These are phyloP conservation scores for Papilio polyxenes DNA, from an alignment of 1,140 invertebrate species.

Conservation along the genomic window DNA sequence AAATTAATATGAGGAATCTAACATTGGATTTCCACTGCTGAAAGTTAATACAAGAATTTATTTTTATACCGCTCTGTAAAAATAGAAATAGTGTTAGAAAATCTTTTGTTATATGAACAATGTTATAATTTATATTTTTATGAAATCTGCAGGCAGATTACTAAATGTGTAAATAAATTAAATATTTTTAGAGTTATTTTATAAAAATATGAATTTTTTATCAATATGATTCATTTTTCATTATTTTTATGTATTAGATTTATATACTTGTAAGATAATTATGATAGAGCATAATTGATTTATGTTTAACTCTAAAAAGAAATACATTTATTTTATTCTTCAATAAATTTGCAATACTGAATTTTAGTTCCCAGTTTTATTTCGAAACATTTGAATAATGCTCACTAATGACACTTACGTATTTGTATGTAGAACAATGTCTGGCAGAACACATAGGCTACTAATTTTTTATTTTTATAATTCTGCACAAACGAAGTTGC, in stretches of 20 bases:
- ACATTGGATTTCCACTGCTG: no score
- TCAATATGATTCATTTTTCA: not conserved
- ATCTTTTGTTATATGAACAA: not conserved
- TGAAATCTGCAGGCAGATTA: slow-evolving; percentile 28
- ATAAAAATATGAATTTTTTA: not conserved
- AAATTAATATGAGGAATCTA: slow-evolving; percentile 27
- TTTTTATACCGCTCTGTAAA: no score
- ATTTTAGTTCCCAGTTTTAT: not conserved
- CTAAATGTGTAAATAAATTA: not conserved
- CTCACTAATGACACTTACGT: no score
- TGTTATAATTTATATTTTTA: not conserved
- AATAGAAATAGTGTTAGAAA: not conserved
- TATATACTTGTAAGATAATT: slow-evolving; percentile 4
- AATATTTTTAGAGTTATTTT: not conserved
- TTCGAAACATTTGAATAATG: not conserved
- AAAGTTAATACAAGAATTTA: no score
- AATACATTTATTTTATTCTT: not conserved
- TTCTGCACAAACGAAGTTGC: no score
- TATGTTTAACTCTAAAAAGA: slow-evolving; percentile 6
- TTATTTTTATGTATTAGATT: not conserved
- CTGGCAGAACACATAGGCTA: no score
- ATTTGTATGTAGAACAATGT: no score
- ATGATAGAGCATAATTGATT: slow-evolving; percentile 49
- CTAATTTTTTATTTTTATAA: no score
- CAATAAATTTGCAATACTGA: not conserved